Base-by-base conservation (phyloP, 2,888 invertebrate genomes). In the Cyrtodaria siliqua region DNA sequence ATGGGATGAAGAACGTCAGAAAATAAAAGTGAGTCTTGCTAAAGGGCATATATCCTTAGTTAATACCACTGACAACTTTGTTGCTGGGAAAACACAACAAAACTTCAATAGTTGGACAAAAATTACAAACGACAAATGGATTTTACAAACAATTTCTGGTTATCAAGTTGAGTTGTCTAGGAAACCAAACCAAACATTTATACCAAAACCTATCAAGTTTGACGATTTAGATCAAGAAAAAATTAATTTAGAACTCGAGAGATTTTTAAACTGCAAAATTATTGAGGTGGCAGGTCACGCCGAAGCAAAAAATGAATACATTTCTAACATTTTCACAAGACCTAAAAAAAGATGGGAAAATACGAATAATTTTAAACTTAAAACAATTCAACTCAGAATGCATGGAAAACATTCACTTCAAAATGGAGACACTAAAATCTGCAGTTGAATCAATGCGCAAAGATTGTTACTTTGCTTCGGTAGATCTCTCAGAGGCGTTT, bases 381-480 rank as follows among this genome's bases (percentile, higher is more conserved):
- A 77, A 72, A 44, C 18, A 44, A 27, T 68, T 72, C 14, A 72
- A 77, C 60, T n/a, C n/a, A n/a, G 26, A 63, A 14, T 38, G 67
- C 44, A 62, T 77, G 38, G 59, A 63, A 24, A 18, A 55, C 14
- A 49, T 64, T 24, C 72, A 64, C 57, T 78, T 78, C 47, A 73
- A 75, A 76, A 75, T 79, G 75, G 72, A 79, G 44, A 76, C 64
- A 18, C 61, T 79, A 59, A 29, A 60, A n/a, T 24, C 66, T n/a
- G 71, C 77, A 33, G 23, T 77, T 23, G 16, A 40, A 8, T n/a
- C 53, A 24, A 60, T 72, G 49, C 24, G 50, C 16, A 53, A 68
- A 56, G 52, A 66, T 12, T 72, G 71, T 61, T 79, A 53, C 18
- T 71, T 79, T 49, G 79, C 53, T 1, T 75, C 68, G 16, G 60